Percentiles rank a stretch among this genome's conserved stretches.
Conservation (phyloP, 1,140 invertebrate species). For the Orius insidiosus region DNA sequence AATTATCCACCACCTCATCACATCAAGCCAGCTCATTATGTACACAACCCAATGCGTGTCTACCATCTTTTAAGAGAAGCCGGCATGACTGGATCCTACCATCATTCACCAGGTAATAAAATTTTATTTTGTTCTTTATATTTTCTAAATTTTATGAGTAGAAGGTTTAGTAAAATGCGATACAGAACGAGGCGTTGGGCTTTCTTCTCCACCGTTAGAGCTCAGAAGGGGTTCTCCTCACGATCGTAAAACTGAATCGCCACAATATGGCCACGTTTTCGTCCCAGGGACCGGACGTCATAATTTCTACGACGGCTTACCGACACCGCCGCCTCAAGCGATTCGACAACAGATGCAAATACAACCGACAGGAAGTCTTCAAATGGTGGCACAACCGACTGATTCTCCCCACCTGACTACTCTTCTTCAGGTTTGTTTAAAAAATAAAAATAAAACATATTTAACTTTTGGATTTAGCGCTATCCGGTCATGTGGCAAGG, state of each 20-base stretch:
- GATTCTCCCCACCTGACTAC: conserved; percentile 37
- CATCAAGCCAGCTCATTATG: conserved; percentile 31
- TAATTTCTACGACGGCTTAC: conserved; percentile 38
- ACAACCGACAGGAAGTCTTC: conserved; percentile 29
- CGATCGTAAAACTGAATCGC: conserved; percentile 58
- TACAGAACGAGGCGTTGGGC: too few relatives aligned
- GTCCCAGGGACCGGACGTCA: conserved; percentile 25
- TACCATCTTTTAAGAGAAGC: conserved; percentile 51
- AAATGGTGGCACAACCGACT: conserved; percentile 30
- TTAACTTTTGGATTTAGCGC: conserved; percentile 57
- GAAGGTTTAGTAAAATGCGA: too few relatives aligned
- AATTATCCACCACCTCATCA: conserved; percentile 29
- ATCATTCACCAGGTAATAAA: conserved; percentile 27
- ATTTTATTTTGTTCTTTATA: too few relatives aligned
- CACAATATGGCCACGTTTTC: conserved; percentile 51
- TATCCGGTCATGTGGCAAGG: conserved; percentile 97
- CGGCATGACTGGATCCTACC: conserved; percentile 26
- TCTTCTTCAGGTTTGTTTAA: too few relatives aligned
- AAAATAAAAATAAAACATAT: too few relatives aligned
- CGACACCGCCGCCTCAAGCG: conserved; percentile 35
- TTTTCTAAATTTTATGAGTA: neutral
- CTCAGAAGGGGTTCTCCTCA: conserved; percentile 43
- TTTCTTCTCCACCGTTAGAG: conserved; percentile 41
- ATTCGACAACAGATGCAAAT: conserved; percentile 19
- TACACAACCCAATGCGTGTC: conserved; percentile 36